Evolutionary conservation across 2,797 vertebrate genomes (phyloP).

Genomic region (Otus scops): DNA sequence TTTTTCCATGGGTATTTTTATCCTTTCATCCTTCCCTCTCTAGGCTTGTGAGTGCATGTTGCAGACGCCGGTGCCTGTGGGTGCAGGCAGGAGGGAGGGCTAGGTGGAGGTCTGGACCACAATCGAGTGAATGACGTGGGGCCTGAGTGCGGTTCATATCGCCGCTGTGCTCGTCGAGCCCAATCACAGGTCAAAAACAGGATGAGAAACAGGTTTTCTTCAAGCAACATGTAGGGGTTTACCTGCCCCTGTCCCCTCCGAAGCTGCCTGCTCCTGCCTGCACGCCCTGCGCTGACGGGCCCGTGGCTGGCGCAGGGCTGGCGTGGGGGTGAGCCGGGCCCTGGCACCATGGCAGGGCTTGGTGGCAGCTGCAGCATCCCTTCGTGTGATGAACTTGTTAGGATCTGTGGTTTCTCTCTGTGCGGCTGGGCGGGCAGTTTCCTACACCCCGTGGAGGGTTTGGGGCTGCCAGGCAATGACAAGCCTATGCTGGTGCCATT

Average conservation of each 20-base stretch:
- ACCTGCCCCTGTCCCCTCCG: not conserved
- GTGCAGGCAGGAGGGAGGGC: not conserved
- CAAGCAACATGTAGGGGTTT: accelerated
- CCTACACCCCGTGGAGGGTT: not conserved
- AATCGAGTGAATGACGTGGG: not conserved
- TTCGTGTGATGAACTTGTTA: not conserved
- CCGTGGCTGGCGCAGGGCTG: not conserved
- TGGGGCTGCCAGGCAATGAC: not conserved
- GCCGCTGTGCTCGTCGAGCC: not conserved
- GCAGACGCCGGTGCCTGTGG: accelerated
- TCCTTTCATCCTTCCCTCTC: not conserved
- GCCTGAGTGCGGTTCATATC: not conserved
- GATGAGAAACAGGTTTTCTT: not conserved
- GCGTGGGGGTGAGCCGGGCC: accelerated
- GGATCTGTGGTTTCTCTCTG: not conserved
- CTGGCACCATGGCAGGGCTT: accelerated
- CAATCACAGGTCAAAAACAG: not conserved
- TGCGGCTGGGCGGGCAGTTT: accelerated
- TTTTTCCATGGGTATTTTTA: not conserved
- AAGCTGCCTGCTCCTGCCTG: not conserved
- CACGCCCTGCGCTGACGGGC: not conserved
- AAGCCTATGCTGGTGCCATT: not conserved
- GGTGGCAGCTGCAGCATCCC: not conserved
- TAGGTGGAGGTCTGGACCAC: not conserved
- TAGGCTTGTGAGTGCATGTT: not conserved